Base-by-base conservation (phyloP, 2,113 vertebrate genomes). In the Pelecanoides urinatrix region DNA sequence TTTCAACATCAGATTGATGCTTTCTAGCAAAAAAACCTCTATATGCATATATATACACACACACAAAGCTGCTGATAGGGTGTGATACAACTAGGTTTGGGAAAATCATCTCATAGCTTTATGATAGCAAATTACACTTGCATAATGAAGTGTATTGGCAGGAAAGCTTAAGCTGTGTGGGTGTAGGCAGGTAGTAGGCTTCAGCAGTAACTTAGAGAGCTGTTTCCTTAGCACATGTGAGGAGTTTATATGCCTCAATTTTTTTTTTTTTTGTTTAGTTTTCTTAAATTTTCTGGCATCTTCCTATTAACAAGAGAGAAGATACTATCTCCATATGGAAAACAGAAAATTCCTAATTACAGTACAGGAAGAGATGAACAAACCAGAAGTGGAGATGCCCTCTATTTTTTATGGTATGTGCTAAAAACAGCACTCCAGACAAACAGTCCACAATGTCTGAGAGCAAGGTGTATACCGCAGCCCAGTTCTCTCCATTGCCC, bases 11-110 rank as follows among this genome's bases (percentile, higher is more conserved):
- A 80, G 42, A 62, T 30, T 32, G 47, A 47, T 63, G 13, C 30
- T 80, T 91, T 91, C 83, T 32, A 80, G 47, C 34, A 91, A 45
- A 73, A 66, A 88, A 13, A 2, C 6, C 30, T 58, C 19, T 66
- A 2, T n/a, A 26, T 2, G 1, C 36, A 53, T 16, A 32, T 4
- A 9, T 4, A 16, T 8, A 16, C 8, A 30, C 13, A 83, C 9
- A 74, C 21, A 59, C 21, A 74, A 70, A 18, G 26, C 45, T 80
- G 45, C 27, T 67, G 22, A 38, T 56, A 61, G 30, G 14, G 19
- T 25, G 26, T 40, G 67, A 78, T 62, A 50, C 34, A 55, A 26
- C 17, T 47, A 16, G 62, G 7, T 86, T 66, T 62, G 20, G n/a
- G 47, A 47, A 91, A 83, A 86, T 11, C 8, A 19, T 67, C 55